phyloP scores from a whole-genome alignment of 1,140 invertebrate species.

The Gryon sp. region DNA sequence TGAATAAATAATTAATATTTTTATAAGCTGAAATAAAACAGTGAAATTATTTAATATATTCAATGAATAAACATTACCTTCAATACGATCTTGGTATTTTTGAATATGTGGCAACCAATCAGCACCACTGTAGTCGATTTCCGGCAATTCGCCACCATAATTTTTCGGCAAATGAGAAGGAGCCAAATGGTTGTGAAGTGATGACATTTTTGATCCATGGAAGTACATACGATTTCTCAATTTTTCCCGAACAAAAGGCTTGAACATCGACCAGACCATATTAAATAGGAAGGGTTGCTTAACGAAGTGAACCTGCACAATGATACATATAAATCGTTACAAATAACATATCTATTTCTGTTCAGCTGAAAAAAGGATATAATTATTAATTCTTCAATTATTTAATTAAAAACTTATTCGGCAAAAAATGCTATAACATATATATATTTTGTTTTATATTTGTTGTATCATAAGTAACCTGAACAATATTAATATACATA shows the following conservation, averaged over 20 bases:
- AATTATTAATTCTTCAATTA: too few relatives aligned
- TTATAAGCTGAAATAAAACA: too few relatives aligned
- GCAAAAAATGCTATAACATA: too few relatives aligned
- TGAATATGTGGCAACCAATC: conserved; percentile 86
- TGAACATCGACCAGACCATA: conserved; percentile 91
- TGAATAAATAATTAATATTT: too few relatives aligned
- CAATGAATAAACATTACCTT: conserved; percentile 67
- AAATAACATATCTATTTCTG: too few relatives aligned
- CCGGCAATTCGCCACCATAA: conserved; percentile 86
- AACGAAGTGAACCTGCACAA: conserved; percentile 83
- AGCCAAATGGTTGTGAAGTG: conserved; percentile 85
- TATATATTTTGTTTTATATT: too few relatives aligned
- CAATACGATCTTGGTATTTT: conserved; percentile 82
- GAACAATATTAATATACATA: too few relatives aligned
- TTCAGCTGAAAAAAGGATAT: too few relatives aligned
- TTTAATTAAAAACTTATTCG: too few relatives aligned
- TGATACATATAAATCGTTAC: too few relatives aligned
- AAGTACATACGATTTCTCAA: conserved; percentile 87
- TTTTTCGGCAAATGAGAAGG: conserved; percentile 85
- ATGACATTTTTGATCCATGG: conserved; percentile 87
- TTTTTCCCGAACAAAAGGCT: conserved; percentile 90
- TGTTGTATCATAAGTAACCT: too few relatives aligned
- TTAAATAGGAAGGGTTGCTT: conserved; percentile 94
- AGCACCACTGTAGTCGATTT: conserved; percentile 86
- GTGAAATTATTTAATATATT: neutral